Base-by-base conservation (phyloP, 2,113 vertebrate species). In the Eubucco bourcierii region DNA sequence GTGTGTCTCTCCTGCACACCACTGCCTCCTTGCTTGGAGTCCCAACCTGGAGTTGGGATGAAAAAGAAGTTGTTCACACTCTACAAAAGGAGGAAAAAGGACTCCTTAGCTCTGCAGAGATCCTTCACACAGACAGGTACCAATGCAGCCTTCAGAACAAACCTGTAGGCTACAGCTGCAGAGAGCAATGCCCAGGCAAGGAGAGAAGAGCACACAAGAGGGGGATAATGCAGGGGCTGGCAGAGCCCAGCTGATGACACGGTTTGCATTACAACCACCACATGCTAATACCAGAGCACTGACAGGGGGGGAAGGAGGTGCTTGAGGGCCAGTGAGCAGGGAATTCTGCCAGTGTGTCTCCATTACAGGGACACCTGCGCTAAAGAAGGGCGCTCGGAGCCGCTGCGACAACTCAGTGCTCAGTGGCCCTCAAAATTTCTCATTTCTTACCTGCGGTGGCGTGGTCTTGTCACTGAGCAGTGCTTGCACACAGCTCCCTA, bases 401-500 rank as follows among this genome's bases (percentile, higher is more conserved):
- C 47, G 76, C 76, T 81, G 77, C 85, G 88, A 90, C 70, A 64
- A 94, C 76, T 73, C 89, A 75, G 64, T 93, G 93, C 83, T 95
- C 94, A 91, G 87, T 47, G 88, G 33, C 80, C 80, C 78, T 82
- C 80, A 70, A 92, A 82, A 93, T 92, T 93, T 97, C 87, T 96
- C 93, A 95, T 91, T 97, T 97, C 87, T 96, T 96, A 71, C 90
- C 84, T 93, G 84, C 73, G 80, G 67, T 86, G 85, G 87, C 37
- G 44, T 73, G 37, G 58, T 74, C 39, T 82, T 68, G 24, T 39
- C 59, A 53, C 59, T 60, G 67, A 92, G 64, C 19, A 64, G 23
- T 34, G 28, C 8, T 47, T 91, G 47, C 58, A 37, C 52, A 72
- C 76, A 90, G 91, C 61, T 93, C 95, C 72, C 50, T 81, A 94